Conservation (phyloP, 2,113 vertebrate species). For the Agapornis roseicollis region DNA sequence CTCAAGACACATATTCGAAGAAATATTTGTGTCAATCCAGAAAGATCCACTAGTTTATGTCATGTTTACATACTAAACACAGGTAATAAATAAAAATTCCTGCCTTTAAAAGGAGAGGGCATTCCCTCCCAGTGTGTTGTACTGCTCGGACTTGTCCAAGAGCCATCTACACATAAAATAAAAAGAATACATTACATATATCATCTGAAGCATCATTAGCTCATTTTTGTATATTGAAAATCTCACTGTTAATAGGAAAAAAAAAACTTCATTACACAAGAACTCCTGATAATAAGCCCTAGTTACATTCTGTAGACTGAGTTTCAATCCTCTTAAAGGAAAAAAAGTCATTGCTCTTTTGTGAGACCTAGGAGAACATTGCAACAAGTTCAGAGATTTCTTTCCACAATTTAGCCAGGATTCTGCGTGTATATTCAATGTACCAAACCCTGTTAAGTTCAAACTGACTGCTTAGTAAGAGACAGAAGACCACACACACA, state of each 20-base stretch:
- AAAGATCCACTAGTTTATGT: conserved; percentile 80
- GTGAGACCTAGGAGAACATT: conserved; percentile 58
- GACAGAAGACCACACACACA: conserved; percentile 3
- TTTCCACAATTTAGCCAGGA: conserved; percentile 1
- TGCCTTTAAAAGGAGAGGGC: conserved; percentile 88
- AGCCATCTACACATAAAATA: conserved; percentile 89
- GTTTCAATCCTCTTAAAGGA: conserved; percentile 62
- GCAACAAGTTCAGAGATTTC: conserved; percentile 53
- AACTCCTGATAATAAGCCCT: conserved; percentile 71
- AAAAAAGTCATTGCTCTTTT: conserved; percentile 57
- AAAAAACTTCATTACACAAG: conserved; percentile 69
- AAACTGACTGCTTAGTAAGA: neutral
- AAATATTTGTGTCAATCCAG: conserved; percentile 77
- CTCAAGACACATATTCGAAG: conserved; percentile 78
- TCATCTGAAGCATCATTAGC: conserved; percentile 85
- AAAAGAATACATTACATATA: conserved; percentile 86
- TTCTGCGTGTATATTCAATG: neutral
- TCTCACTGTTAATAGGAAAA: conserved; percentile 76
- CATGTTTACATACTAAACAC: conserved; percentile 85
- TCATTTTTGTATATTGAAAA: conserved; percentile 79
- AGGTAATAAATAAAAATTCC: conserved; percentile 88
- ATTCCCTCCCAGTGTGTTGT: conserved; percentile 87
- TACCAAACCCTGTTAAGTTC: conserved; percentile 53
- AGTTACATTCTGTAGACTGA: conserved; percentile 70
- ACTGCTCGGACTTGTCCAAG: conserved; percentile 87